Percentiles rank a stretch among this genome's conserved stretches.
Evolutionary conservation across 2,113 vertebrate genomes (phyloP).

Genomic region (Stomatorhinus ivindoensis): DNA sequence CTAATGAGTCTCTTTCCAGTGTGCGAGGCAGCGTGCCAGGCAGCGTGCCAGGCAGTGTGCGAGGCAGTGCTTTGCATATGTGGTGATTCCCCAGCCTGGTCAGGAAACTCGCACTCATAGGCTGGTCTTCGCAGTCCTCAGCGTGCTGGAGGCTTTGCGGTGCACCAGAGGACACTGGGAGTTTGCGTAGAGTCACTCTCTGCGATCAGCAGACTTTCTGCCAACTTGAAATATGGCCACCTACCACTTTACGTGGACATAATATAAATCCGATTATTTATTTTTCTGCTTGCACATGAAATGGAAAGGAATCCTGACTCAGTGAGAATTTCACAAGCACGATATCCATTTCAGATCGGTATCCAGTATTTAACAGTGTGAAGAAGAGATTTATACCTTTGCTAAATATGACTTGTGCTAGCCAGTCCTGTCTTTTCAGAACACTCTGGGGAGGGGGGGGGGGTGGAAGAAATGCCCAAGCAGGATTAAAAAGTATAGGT

Average conservation of each 20-base stretch:
- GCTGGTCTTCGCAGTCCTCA: background rate
- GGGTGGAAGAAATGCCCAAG: background rate
- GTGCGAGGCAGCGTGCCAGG: background rate
- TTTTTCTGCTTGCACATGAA: background rate
- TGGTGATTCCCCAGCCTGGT: background rate
- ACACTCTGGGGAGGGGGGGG: background rate
- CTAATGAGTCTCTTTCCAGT: background rate
- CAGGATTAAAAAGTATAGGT: background rate
- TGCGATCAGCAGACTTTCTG: background rate
- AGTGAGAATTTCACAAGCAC: background rate
- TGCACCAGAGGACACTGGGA: background rate
- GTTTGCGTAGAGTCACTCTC: background rate
- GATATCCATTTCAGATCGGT: background rate
- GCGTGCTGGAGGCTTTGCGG: background rate
- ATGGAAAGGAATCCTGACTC: constrained; percentile 4
- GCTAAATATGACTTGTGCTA: background rate
- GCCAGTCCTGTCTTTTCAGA: background rate
- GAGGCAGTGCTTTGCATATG: background rate
- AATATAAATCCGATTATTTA: constrained; percentile 3
- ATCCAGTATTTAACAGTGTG: background rate
- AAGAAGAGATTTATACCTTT: background rate
- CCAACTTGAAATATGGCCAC: background rate
- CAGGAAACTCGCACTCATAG: background rate
- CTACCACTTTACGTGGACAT: background rate
- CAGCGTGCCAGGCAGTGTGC: too few relatives aligned